Percentiles rank a stretch among this genome's conserved stretches.
These are phyloP conservation scores for Caenorhabditis remanei DNA, from an alignment of 1,140 invertebrate species.

Conservation along the genomic window DNA sequence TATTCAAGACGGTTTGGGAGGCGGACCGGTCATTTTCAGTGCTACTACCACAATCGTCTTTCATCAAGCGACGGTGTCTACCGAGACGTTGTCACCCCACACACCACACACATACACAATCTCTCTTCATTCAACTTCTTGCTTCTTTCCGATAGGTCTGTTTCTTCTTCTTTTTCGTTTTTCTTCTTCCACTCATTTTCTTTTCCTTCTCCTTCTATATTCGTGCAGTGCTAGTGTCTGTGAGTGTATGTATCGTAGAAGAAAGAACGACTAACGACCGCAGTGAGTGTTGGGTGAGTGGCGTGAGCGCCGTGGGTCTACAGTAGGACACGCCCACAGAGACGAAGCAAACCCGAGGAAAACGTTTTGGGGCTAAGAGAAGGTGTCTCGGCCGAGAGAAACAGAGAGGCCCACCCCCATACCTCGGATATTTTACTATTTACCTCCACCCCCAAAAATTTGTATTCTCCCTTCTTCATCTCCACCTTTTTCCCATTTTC, in stretches of 20 bases:
- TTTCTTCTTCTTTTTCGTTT: constrained; percentile 18
- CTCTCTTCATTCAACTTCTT: constrained; percentile 50
- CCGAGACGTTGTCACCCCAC: constrained; percentile 41
- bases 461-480: not conserved
- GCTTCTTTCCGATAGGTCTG: constrained; percentile 56
- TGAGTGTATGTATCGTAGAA: constrained; percentile 50
- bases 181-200: constrained; percentile 47
- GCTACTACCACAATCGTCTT: constrained; percentile 34
- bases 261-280: constrained; percentile 53
- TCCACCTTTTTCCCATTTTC: constrained; percentile 12
- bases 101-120: constrained; percentile 49
- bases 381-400: constrained; percentile 42
- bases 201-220: constrained; percentile 15
- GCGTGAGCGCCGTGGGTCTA: constrained; percentile 47
- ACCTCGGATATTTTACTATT: constrained; percentile 44
- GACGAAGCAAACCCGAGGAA: constrained; percentile 55
- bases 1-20: constrained; percentile 52
- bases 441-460: constrained; percentile 1
- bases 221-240: constrained; percentile 14
- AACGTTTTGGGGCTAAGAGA: constrained; percentile 53
- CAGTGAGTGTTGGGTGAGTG: constrained; percentile 52
- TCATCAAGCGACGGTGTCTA: constrained; percentile 39
- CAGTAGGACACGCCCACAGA: constrained; percentile 49
- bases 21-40: constrained; percentile 54
- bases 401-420: constrained; percentile 28